These are phyloP conservation scores for Callorhinus ursinus DNA, from an alignment of 2,113 vertebrate genomes.

Conservation along the genomic window DNA sequence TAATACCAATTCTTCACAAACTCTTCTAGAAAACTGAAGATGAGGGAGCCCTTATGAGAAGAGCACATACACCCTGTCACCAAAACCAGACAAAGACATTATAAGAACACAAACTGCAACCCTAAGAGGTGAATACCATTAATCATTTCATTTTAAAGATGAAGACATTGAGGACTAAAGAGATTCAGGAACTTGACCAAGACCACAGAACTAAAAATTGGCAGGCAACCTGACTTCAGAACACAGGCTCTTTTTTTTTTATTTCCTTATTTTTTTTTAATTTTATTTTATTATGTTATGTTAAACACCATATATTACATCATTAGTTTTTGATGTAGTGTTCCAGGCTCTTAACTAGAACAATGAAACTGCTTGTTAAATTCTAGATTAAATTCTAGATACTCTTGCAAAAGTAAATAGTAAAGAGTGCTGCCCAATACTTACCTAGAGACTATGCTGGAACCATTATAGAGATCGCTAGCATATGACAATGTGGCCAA, in stretches of 20 bases:
- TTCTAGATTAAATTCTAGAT: background rate
- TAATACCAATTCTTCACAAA: background rate
- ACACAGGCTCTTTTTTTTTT: background rate
- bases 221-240: background rate
- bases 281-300: too few relatives aligned
- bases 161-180: background rate
- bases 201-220: background rate
- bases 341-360: background rate
- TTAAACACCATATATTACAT: too few relatives aligned
- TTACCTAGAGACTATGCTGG: conserved; percentile 99
- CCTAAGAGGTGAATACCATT: background rate
- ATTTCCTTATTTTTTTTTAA: too few relatives aligned
- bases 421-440: background rate
- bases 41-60: background rate
- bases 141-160: conserved; percentile 4
- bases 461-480: conserved; percentile 98
- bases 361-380: background rate
- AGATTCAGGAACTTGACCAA: background rate
- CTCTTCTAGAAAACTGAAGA: conserved; percentile 5
- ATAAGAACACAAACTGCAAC: background rate
- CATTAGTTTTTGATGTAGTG: too few relatives aligned
- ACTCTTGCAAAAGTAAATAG: conserved; percentile 17
- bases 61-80: background rate
- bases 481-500: conserved; percentile 97
- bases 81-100: background rate